Conservation (phyloP, 2,888 invertebrate genomes). For the Parnassius glacialis region DNA sequence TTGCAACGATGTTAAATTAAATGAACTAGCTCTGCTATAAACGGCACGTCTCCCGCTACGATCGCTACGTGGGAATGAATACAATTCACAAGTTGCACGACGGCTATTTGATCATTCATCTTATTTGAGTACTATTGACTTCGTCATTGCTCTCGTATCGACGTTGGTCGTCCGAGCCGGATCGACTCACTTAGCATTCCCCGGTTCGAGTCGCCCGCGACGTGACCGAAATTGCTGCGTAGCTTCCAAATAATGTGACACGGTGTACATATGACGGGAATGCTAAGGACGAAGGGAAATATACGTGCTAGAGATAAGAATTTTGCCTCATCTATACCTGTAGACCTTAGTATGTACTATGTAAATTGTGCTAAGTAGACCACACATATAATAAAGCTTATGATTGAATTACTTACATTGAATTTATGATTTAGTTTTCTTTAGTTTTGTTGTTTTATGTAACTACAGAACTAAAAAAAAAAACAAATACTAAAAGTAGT, state of each 20-base stretch:
- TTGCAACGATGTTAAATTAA: no score
- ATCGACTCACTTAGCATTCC: neutral
- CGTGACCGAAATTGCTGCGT: neutral
- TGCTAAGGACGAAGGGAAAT: neutral
- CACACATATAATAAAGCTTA: no score
- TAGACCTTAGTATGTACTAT: no score
- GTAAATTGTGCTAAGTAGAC: no score
- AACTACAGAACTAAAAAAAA: no score
- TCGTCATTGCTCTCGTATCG: neutral
- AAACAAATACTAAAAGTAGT: no score
- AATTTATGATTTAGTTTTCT: no score
- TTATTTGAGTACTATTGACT: neutral
- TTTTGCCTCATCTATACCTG: no score
- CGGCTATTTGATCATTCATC: neutral
- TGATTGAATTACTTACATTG: no score
- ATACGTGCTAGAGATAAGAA: neutral
- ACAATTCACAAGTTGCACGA: neutral
- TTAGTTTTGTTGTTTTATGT: no score
- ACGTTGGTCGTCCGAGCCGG: neutral
- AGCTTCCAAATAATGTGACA: neutral
- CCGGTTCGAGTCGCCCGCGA: neutral
- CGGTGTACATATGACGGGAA: neutral
- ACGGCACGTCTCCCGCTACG: neutral
- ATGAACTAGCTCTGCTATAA: neutral
- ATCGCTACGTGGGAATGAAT: neutral